Evolutionary conservation across 2,113 vertebrate genomes (phyloP).

Genomic region (Vanacampus margaritifer): DNA sequence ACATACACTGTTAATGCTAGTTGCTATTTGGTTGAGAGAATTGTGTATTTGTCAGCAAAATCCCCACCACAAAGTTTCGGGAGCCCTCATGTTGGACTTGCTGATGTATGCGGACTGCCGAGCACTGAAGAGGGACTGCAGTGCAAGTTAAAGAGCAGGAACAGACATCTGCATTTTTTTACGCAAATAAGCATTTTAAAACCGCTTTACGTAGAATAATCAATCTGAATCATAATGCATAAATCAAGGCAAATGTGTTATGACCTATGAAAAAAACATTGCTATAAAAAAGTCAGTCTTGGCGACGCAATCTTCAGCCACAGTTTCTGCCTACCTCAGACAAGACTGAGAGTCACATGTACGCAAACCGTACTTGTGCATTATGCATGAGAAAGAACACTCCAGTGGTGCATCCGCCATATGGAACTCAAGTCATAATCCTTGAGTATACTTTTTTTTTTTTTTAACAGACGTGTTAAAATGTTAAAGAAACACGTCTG

Average conservation of each 20-base stretch:
- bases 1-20: too few species aligned
- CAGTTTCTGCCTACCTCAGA: constrained; percentile 4
- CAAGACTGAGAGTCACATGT: constrained; percentile 10
- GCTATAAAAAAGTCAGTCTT: too few species aligned
- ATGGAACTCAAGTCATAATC: too few species aligned
- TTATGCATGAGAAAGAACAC: constrained; percentile 33
- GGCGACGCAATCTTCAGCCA: neutral
- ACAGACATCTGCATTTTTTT: neutral
- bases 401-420: too few species aligned
- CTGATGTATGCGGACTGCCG: neutral
- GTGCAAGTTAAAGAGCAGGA: neutral
- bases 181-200: neutral
- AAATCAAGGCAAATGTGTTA: neutral
- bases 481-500: neutral
- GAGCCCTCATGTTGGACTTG: neutral
- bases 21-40: too few species aligned
- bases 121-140: neutral
- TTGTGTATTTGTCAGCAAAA: too few species aligned
- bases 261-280: too few species aligned
- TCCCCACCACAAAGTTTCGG: too few species aligned
- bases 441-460: neutral
- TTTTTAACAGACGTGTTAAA: neutral
- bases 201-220: neutral
- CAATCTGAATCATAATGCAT: neutral
- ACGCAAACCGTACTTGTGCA: constrained; percentile 22